Evolutionary conservation across 2,888 invertebrate species (phyloP).

Genomic region (Lasioglossum morio): DNA sequence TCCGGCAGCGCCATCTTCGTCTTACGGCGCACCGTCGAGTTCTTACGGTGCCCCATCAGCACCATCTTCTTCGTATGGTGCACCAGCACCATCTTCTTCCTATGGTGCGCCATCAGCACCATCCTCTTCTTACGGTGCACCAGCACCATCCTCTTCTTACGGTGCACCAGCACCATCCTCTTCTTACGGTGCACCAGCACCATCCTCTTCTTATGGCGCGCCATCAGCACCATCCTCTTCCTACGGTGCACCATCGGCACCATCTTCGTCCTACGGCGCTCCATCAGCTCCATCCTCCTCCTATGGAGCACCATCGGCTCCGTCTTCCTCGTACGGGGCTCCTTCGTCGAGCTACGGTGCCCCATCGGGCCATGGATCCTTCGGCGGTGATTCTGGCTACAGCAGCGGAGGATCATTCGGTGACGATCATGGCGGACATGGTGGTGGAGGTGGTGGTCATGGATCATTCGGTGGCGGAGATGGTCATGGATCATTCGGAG

Average conservation of each 20-base stretch:
- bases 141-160: constrained; percentile 52
- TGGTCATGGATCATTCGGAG: constrained; percentile 31
- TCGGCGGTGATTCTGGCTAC: constrained; percentile 53
- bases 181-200: constrained; percentile 49
- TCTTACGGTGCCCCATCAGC: constrained; percentile 51
- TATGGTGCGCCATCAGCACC: constrained; percentile 49
- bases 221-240: constrained; percentile 47
- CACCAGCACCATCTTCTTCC: constrained; percentile 54
- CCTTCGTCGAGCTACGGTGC: constrained; percentile 12
- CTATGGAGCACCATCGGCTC: constrained; percentile 57
- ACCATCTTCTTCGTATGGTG: constrained; percentile 37
- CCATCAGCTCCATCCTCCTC: constrained; percentile 53
- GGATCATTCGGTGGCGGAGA: constrained; percentile 6
- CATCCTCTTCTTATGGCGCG: constrained; percentile 57
- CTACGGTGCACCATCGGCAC: constrained; percentile 51
- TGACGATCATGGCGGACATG: constrained; percentile 38
- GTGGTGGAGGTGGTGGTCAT: constrained; percentile 3
- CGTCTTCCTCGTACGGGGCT: not conserved
- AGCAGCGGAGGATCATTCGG: constrained; percentile 48
- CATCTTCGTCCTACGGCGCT: constrained; percentile 61
- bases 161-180: constrained; percentile 48
- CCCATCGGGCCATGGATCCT: constrained; percentile 46
- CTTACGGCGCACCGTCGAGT: constrained; percentile 45
- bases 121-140: constrained; percentile 51
- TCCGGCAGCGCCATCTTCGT: constrained; percentile 48